Evolutionary conservation across 2,797 vertebrate genomes (phyloP).

Genomic region (Sebastes oblongus): DNA sequence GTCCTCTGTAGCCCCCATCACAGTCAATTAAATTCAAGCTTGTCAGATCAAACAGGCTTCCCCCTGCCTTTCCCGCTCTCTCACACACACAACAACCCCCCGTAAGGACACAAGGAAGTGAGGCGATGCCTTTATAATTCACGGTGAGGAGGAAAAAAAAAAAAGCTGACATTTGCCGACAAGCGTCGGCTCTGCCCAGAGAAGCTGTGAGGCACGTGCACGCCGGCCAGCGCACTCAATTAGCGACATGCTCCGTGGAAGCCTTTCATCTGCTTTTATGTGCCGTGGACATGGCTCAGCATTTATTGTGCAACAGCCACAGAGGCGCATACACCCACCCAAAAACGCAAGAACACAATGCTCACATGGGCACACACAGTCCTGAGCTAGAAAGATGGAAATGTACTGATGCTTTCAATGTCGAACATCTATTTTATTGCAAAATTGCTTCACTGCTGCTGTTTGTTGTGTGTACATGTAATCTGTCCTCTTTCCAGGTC

Average conservation of each 20-base stretch:
- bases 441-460: neutral
- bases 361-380: neutral
- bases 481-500: neutral
- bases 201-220: constrained; percentile 38
- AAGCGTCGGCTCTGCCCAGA: constrained; percentile 28
- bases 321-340: neutral
- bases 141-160: constrained; percentile 19
- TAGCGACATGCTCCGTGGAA: constrained; percentile 45
- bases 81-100: constrained; percentile 50
- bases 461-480: neutral
- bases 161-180: constrained; percentile 71
- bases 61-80: constrained; percentile 32
- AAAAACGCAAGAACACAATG: constrained; percentile 1
- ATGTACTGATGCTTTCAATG: neutral
- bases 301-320: constrained; percentile 21
- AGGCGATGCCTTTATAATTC: constrained; percentile 63
- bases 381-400: neutral
- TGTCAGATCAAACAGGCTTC: constrained; percentile 78
- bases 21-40: constrained; percentile 75
- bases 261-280: constrained; percentile 72
- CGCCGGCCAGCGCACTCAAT: constrained; percentile 62
- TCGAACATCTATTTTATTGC: neutral
- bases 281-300: constrained; percentile 30
- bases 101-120: constrained; percentile 55
- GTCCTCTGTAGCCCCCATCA: constrained; percentile 64